These are phyloP conservation scores for Poeciliopsis retropinna DNA, from an alignment of 2,113 vertebrate genomes.

Conservation along the genomic window DNA sequence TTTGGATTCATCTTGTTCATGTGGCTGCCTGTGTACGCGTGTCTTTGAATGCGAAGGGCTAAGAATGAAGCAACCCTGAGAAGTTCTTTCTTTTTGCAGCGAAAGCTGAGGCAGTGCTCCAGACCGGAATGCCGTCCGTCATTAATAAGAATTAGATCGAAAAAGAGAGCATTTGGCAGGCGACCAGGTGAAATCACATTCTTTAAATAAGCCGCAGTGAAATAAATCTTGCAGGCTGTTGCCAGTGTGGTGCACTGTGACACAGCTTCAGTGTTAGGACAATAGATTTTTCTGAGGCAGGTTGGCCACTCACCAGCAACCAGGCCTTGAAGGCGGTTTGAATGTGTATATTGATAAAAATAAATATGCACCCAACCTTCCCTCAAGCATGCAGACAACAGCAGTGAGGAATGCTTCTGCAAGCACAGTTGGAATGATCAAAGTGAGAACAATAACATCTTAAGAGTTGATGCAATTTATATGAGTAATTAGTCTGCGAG, in stretches of 20 bases:
- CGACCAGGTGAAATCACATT: slow-evolving; percentile 71
- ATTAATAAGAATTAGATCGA: slow-evolving; percentile 63
- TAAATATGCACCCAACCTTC: slow-evolving; percentile 14
- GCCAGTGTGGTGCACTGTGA: slow-evolving; percentile 28
- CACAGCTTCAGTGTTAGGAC: slow-evolving; percentile 51
- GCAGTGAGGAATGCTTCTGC: slow-evolving; percentile 10
- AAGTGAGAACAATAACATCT: slow-evolving; percentile 32
- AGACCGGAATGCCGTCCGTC: slow-evolving; percentile 55
- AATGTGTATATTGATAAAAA: background rate
- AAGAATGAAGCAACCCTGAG: slow-evolving; percentile 13
- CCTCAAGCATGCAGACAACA: slow-evolving; percentile 18
- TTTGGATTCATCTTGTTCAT: slow-evolving; percentile 1
- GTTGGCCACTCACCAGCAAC: slow-evolving; percentile 49
- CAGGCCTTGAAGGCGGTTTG: slow-evolving; percentile 32
- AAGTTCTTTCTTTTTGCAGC: slow-evolving; percentile 11
- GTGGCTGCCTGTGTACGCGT: slow-evolving; percentile 28
- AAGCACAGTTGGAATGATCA: slow-evolving; percentile 47
- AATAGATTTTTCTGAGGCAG: slow-evolving; percentile 54
- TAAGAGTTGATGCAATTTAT: background rate
- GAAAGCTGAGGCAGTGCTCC: slow-evolving; percentile 36
- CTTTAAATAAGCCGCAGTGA: slow-evolving; percentile 69
- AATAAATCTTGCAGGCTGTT: slow-evolving; percentile 67
- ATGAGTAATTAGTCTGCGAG: slow-evolving; percentile 1
- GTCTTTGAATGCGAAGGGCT: background rate
- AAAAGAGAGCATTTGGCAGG: slow-evolving; percentile 70